phyloP scores from a whole-genome alignment of 2,113 vertebrate species.

The Microcebus jonahi region DNA sequence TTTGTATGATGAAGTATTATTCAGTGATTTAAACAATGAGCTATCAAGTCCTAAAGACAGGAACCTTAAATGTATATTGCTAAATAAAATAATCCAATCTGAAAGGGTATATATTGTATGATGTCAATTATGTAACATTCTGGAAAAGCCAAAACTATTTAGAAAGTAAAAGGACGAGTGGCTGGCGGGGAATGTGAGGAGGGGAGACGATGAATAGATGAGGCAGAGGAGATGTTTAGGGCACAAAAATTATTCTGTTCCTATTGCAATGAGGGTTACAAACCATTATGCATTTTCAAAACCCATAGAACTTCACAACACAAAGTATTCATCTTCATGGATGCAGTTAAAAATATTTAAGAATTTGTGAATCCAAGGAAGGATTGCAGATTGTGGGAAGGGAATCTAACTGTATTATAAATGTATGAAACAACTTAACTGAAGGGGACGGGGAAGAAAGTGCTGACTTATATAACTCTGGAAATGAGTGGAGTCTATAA shows the following conservation, averaged over 20 bases:
- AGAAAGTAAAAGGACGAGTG: neutral
- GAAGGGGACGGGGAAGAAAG: neutral
- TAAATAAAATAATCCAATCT: neutral
- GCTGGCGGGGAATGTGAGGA: neutral
- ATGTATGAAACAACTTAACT: neutral
- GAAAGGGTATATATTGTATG: neutral
- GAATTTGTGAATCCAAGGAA: neutral
- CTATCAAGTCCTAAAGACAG: neutral
- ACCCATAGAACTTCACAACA: neutral
- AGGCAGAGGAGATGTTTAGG: neutral
- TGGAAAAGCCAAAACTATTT: neutral
- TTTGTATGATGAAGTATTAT: neutral
- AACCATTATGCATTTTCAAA: neutral
- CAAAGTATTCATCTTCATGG: neutral
- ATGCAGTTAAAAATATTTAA: neutral
- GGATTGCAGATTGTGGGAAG: neutral
- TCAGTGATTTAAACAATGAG: neutral
- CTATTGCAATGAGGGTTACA: neutral
- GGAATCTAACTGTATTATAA: neutral
- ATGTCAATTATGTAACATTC: neutral
- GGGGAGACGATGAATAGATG: neutral
- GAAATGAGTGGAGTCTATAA: neutral
- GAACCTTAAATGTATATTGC: neutral
- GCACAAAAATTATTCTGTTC: neutral
- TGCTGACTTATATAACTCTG: neutral